Evolutionary conservation across 1,140 invertebrate genomes (phyloP), one percentile per base, ranked within the genome.

Genomic region (Stegodyphus mimosarum): DNA sequence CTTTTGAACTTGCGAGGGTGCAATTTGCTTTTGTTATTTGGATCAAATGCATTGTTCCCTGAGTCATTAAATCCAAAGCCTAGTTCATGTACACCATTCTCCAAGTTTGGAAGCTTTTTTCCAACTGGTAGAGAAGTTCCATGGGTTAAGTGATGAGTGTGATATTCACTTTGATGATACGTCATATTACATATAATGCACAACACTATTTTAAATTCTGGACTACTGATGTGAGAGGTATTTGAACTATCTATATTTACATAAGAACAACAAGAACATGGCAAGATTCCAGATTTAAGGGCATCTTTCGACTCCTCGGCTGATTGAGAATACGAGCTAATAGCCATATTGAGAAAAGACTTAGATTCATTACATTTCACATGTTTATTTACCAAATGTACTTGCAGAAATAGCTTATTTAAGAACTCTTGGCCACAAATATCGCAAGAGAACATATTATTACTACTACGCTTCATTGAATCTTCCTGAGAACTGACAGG

Each of bases 401-500:
- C 89, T 88, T 92, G 92, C 77, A 93, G 90, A 17, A 90, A 88
- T 17, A 92, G 88, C 83, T 91, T 89, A 87, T 91, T 92, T 17
- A 89, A 88, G 81, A 92, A 91, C 63, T 88, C 87, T 77, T 91
- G 90, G 49, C 91, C 91, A 88, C 92, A 93, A 49, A 92, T 89
- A 33, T 90, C 88, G 88, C 92, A 93, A 69, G 67, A 18, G 60
- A 84, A 69, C 7, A 66, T 51, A n/a, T 53, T 78, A 64, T 55
- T 79, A 33, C 33, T 33, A 33, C 33, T 3, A 63, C 60, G 17
- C 48, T 71, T 80, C n/a, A 52, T 15, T 9, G 70, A 18, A 63
- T 94, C 94, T n/a, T 95, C 94, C 33, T 33, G 33, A 33, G 33
- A 33, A 33, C 33, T 33, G 3, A 33, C 94, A 89, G 98, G 97